phyloP scores from a whole-genome alignment of 2,888 invertebrate species.

The Lepidocyrtinus sp. region DNA sequence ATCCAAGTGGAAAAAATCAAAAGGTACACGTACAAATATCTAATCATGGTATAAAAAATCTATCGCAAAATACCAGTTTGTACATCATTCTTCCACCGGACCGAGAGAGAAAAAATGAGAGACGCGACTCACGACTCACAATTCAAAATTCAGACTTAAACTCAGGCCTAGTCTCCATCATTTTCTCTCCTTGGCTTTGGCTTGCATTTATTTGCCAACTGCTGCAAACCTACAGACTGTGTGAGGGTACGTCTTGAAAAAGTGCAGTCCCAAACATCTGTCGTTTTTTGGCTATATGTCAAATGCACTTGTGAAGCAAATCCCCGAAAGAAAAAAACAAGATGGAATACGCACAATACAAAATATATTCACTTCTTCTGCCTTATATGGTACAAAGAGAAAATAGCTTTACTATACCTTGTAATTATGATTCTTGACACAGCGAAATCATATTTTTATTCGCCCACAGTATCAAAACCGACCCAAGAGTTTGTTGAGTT shows the following conservation, averaged over 20 bases:
- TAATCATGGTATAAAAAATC: constrained; percentile 1
- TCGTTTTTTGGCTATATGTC: constrained; percentile 26
- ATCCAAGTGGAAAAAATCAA: not conserved
- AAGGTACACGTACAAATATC: not conserved
- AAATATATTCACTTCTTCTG: not conserved
- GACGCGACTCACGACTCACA: no score
- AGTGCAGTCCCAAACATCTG: not conserved
- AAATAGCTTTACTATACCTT: constrained; percentile 5
- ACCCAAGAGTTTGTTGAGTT: no score
- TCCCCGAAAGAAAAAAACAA: not conserved
- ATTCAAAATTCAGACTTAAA: not conserved
- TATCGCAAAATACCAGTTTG: constrained; percentile 44
- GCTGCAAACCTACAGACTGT: not conserved
- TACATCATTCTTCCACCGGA: constrained; percentile 1
- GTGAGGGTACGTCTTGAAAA: constrained; percentile 21
- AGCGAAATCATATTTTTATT: not conserved
- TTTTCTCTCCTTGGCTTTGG: no score
- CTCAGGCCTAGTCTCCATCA: not conserved
- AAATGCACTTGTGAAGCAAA: constrained; percentile 20
- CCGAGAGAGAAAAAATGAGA: constrained; percentile 12
- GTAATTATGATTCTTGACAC: constrained; percentile 12
- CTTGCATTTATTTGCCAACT: no score
- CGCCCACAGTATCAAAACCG: not conserved
- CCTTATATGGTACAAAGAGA: constrained; percentile 13
- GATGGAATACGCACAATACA: constrained; percentile 8